Base-by-base conservation (phyloP, 2,888 invertebrate genomes). In the Rhaphigaster nebulosa region DNA sequence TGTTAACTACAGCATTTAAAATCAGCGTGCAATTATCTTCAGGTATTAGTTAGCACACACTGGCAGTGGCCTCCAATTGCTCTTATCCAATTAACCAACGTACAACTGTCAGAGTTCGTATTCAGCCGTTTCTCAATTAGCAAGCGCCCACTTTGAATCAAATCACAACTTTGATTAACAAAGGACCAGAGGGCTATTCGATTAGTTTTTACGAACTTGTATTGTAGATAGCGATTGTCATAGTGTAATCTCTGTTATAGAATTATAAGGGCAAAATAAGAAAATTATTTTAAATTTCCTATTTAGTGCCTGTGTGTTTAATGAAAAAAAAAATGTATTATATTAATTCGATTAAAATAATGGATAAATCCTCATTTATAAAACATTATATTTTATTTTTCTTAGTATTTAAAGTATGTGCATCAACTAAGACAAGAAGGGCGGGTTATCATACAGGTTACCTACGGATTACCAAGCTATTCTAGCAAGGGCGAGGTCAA, bases 101-200 rank as follows among this genome's bases (percentile, higher is more conserved):
- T 76, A 76, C 70, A 76, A 76, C 70, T 76, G 70, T 76, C 70
- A 76, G 70, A 76, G 70, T 76, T 76, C 70, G 70, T 38, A 76
- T 76, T 76, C 70, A 76, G 70, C 34, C 70, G 38, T 76, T 76
- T 20, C 70, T 76, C 70, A 76, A 76, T 76, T 76, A 76, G 70
- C 70, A 76, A 76, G 70, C 18, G 34, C 8, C 34, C 70, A 76
- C 70, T 76, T 76, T 76, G 70, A 76, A 76, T 76, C 70, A 38
- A 76, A 76, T 76, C 70, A 76, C 34, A 76, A 76, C 29, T 76
- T 38, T 76, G 70, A 76, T 76, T 76, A 76, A 76, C 70, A 76
- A 76, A 76, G 70, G 70, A 34, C 70, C 34, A 20, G 26, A 38
- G 70, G 34, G 38, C 70, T 4, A 76, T 76, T 76, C 20, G 70